Conservation (phyloP, 2,797 vertebrate species). For the Myripristis murdjan region DNA sequence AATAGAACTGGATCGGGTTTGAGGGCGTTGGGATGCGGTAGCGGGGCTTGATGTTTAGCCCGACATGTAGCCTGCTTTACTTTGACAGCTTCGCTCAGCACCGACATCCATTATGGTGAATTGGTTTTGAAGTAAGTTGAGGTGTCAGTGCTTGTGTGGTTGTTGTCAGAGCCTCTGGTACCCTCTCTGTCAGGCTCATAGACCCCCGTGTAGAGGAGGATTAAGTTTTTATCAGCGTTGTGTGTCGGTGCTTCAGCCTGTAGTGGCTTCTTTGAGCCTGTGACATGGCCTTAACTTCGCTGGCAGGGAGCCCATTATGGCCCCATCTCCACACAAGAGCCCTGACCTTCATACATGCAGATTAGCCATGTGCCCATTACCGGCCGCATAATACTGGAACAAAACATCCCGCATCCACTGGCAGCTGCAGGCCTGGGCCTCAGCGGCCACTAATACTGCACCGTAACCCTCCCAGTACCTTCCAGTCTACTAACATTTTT, state of each 20-base stretch:
- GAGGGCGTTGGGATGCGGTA: neutral
- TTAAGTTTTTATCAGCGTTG: neutral
- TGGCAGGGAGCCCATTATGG: slow-evolving; percentile 83
- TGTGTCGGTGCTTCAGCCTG: slow-evolving; percentile 12
- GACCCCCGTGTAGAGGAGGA: neutral
- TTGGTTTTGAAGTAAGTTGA: slow-evolving; percentile 3
- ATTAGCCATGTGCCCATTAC: slow-evolving; percentile 90
- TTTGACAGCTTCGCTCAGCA: slow-evolving; percentile 11
- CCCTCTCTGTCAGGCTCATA: slow-evolving; percentile 35
- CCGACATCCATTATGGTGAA: slow-evolving; percentile 12
- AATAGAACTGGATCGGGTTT: neutral
- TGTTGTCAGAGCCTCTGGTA: neutral
- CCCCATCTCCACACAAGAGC: slow-evolving; percentile 80
- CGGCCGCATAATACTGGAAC: slow-evolving; percentile 7
- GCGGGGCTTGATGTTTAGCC: neutral
- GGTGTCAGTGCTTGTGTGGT: slow-evolving; percentile 2
- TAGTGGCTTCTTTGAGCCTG: slow-evolving; percentile 15
- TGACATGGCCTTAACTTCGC: slow-evolving; percentile 18
- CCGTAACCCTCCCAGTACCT: too few relatives aligned
- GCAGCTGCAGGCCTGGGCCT: neutral
- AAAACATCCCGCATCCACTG: neutral
- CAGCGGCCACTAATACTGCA: too few relatives aligned
- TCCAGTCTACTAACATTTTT: too few relatives aligned
- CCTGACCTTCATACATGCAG: slow-evolving; percentile 94
- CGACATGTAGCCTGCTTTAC: neutral